A percentile compares a stretch with the other conserved stretches of the same genome.
Conservation (phyloP, 2,113 vertebrate species). For the Thryonomys swinderianus region DNA sequence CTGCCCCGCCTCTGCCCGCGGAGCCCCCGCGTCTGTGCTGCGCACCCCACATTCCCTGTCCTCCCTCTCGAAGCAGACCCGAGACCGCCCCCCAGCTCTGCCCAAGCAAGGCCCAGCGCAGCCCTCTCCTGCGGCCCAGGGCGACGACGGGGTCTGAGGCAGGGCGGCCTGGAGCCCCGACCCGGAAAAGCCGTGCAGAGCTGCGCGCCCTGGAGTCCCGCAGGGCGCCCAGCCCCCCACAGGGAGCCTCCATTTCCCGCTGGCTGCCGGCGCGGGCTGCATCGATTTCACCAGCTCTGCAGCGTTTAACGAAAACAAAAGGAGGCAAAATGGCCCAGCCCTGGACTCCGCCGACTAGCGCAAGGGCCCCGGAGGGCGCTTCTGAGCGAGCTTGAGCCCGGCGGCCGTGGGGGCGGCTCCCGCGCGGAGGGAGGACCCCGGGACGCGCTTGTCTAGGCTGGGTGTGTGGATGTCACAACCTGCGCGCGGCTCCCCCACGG, state of each 20-base stretch:
- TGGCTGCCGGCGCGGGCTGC: not conserved
- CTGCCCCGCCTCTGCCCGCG: not conserved
- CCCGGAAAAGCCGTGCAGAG: not conserved
- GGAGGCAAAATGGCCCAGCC: not conserved
- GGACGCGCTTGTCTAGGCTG: not conserved
- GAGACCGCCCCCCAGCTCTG: not conserved
- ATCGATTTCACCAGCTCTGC: not conserved
- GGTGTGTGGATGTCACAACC: not conserved
- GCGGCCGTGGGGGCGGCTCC: not conserved
- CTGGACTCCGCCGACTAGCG: not conserved
- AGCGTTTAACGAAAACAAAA: constrained; percentile 11
- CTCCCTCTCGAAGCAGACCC: not conserved
- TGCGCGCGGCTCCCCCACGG: not conserved
- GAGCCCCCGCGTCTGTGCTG: not conserved
- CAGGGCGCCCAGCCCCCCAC: not conserved
- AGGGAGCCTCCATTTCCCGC: not conserved
- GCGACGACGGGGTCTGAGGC: not conserved
- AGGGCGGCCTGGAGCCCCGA: not conserved
- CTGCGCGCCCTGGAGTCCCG: not conserved
- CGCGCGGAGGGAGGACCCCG: not conserved
- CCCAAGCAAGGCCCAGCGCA: not conserved
- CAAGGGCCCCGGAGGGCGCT: not conserved
- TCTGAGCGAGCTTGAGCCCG: not conserved
- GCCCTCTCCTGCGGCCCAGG: not conserved
- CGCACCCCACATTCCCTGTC: not conserved